These are phyloP conservation scores for Cryptocephalus primarius DNA, from an alignment of 2,888 invertebrate genomes.

Conservation along the genomic window DNA sequence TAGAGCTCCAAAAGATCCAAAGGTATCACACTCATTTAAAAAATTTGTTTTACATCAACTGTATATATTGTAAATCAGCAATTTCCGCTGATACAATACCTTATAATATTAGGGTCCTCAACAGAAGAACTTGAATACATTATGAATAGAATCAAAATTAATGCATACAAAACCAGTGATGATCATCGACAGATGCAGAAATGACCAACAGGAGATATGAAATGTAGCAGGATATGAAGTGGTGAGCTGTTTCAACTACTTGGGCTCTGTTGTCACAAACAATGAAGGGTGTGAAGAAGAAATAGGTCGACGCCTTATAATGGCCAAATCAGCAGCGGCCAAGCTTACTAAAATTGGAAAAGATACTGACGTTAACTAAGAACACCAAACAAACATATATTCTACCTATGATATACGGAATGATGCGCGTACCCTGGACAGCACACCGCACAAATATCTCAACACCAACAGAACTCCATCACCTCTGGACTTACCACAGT, in stretches of 20 bases:
- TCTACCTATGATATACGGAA: background rate
- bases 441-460: background rate
- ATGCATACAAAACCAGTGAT: background rate
- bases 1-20: too few relatives aligned
- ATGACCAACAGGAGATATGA: background rate
- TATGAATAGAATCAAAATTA: background rate
- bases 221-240: background rate
- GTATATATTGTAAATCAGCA: too few relatives aligned
- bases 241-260: background rate
- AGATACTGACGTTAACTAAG: background rate
- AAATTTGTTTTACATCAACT: too few relatives aligned
- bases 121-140: background rate
- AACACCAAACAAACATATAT: background rate
- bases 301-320: background rate
- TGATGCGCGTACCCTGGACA: background rate
- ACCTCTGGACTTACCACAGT: background rate
- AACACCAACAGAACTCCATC: background rate
- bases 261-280: background rate
- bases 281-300: background rate
- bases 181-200: background rate
- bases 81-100: background rate
- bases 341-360: background rate
- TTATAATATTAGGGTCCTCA: background rate
- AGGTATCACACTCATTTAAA: too few relatives aligned
- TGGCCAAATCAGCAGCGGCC: background rate